A percentile compares a stretch with the other conserved stretches of the same genome.
Conservation (phyloP, 2,113 vertebrate species). For the Syngnathus scovelli region DNA sequence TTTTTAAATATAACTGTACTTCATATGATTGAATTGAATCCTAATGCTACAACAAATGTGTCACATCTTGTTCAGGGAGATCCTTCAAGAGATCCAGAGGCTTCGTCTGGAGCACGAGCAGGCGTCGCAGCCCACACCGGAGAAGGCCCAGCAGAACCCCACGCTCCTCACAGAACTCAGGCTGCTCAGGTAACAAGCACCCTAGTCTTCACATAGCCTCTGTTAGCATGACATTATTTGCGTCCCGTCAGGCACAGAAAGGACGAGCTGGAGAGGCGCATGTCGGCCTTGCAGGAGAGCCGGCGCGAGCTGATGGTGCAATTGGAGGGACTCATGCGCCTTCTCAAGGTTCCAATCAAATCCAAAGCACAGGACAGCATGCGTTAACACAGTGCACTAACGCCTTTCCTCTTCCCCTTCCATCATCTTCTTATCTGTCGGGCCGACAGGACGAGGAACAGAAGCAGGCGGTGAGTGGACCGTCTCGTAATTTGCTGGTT, state of each 20-base stretch:
- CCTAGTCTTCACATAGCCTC: too few species aligned
- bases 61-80: constrained; percentile 73
- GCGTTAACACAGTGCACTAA: constrained; percentile 31
- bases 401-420: constrained; percentile 27
- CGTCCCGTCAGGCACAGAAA: constrained; percentile 82
- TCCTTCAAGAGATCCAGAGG: constrained; percentile 92
- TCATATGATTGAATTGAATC: neutral
- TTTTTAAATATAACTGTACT: neutral
- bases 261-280: constrained; percentile 91
- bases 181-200: constrained; percentile 76
- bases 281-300: constrained; percentile 93
- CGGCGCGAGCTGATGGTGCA: constrained; percentile 93
- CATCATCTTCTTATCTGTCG: constrained; percentile 35
- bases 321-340: constrained; percentile 93
- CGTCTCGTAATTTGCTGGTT: constrained; percentile 6
- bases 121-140: constrained; percentile 89
- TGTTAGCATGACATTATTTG: too few species aligned
- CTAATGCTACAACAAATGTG: neutral
- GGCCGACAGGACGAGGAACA: constrained; percentile 89
- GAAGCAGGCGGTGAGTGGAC: constrained; percentile 90
- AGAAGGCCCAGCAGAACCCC: constrained; percentile 94
- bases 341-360: constrained; percentile 79
- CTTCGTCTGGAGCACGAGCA: constrained; percentile 90
- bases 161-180: constrained; percentile 86
- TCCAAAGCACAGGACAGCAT: neutral